Conservation (phyloP, 1,140 invertebrate genomes). For the Plectrocnemia conspersa region DNA sequence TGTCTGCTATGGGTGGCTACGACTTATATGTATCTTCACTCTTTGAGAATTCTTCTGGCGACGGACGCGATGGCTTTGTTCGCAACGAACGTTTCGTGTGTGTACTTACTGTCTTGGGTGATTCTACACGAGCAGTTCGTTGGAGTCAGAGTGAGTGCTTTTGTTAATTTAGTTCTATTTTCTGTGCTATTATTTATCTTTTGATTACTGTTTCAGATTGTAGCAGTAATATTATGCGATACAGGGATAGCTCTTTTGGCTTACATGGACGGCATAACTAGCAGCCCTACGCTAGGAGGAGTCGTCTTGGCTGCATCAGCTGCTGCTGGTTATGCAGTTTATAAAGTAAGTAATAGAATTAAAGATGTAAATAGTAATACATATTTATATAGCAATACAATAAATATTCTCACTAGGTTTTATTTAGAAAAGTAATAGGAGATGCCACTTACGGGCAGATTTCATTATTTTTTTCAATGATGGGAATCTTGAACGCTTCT, state of each 20-base stretch:
- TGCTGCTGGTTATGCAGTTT: slow-evolving; percentile 85
- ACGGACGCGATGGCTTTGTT: slow-evolving; percentile 91
- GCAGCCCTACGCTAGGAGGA: slow-evolving; percentile 81
- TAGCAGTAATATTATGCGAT: slow-evolving; percentile 90
- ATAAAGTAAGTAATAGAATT: slow-evolving; percentile 75
- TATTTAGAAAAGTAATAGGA: slow-evolving; percentile 88
- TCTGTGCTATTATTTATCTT: slow-evolving; percentile 2
- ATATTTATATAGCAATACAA: too few relatives aligned
- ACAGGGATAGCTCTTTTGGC: slow-evolving; percentile 89
- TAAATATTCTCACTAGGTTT: slow-evolving; percentile 55
- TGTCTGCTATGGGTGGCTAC: slow-evolving; percentile 88
- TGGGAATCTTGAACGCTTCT: slow-evolving; percentile 77
- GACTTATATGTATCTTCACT: slow-evolving; percentile 87
- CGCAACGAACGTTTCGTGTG: slow-evolving; percentile 87
- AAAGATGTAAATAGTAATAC: slow-evolving; percentile 19
- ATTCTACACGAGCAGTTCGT: slow-evolving; percentile 95
- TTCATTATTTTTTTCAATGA: slow-evolving; percentile 79
- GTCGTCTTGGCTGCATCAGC: slow-evolving; percentile 86
- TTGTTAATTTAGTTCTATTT: neutral
- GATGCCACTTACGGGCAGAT: slow-evolving; percentile 83
- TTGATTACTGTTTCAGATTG: slow-evolving; percentile 64
- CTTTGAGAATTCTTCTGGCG: slow-evolving; percentile 76
- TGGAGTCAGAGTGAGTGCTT: slow-evolving; percentile 77
- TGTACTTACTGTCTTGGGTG: slow-evolving; percentile 93
- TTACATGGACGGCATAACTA: slow-evolving; percentile 92